Evolutionary conservation across 2,797 vertebrate species (phyloP).

Genomic region (Alcedo quadribrachys): DNA sequence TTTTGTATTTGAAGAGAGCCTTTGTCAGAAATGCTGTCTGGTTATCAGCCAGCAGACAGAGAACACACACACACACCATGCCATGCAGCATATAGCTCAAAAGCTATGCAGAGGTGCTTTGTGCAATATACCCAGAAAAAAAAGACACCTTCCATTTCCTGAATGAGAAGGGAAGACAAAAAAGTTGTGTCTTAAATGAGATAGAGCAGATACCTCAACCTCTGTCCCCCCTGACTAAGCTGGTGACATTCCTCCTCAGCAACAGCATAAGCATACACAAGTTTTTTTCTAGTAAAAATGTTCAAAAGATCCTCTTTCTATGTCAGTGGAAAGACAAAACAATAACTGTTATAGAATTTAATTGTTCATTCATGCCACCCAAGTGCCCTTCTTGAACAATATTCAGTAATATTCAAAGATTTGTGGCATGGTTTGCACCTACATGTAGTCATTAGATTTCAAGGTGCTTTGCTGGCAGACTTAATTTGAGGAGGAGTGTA

Average conservation of each 20-base stretch:
- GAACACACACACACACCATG: neutral
- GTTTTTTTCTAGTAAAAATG: neutral
- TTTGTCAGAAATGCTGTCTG: neutral
- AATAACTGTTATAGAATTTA: neutral
- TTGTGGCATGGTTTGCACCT: neutral
- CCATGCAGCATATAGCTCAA: neutral
- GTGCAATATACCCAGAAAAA: neutral
- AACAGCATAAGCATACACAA: neutral
- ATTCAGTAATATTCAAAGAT: neutral
- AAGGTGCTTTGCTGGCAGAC: neutral
- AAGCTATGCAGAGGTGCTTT: neutral
- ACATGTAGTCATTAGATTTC: neutral
- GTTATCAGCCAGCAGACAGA: neutral
- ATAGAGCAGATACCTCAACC: neutral
- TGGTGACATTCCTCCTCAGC: neutral
- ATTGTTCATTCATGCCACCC: fast-evolving
- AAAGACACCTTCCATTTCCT: neutral
- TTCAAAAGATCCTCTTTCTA: neutral
- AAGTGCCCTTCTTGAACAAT: neutral
- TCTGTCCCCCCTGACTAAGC: neutral
- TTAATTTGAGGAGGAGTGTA: neutral
- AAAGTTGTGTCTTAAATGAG: neutral
- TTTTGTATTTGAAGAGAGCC: neutral
- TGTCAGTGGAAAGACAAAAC: neutral
- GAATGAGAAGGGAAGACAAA: neutral